These are phyloP conservation scores for Pristis pectinata DNA, from an alignment of 2,797 vertebrate genomes.

Conservation along the genomic window DNA sequence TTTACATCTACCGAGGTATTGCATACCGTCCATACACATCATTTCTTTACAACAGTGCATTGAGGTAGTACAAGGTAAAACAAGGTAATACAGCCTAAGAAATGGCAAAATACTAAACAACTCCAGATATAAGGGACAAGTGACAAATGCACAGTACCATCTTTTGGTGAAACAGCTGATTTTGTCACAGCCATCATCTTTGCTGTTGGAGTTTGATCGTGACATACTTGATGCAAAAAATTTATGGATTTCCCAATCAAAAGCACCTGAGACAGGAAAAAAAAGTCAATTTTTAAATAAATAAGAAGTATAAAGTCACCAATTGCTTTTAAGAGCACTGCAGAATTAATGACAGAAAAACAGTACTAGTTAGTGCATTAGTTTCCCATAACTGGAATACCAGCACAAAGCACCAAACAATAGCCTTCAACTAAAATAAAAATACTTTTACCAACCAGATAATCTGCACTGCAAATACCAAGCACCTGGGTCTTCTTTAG, in stretches of 20 bases:
- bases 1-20: no score
- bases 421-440: background rate
- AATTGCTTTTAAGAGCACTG: background rate
- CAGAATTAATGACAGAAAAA: background rate
- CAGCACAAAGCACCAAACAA: no score
- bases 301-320: background rate
- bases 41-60: no score
- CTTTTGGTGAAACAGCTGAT: constrained; percentile 76
- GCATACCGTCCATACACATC: no score
- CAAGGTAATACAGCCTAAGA: background rate
- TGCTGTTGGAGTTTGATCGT: constrained; percentile 80
- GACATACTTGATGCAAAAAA: constrained; percentile 96
- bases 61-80: no score
- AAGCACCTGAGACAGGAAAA: constrained; percentile 67
- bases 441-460: background rate
- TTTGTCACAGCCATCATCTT: constrained; percentile 79
- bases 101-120: background rate
- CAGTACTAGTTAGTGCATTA: background rate
- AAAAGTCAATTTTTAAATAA: constrained; percentile 7
- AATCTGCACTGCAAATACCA: background rate
- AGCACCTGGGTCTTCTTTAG: background rate
- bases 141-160: constrained; percentile 58
- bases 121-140: background rate
- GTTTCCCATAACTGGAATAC: background rate
- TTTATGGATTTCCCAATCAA: constrained; percentile 97